Conservation (phyloP, 1,140 invertebrate genomes). For the Schlechtendalia chinensis region DNA sequence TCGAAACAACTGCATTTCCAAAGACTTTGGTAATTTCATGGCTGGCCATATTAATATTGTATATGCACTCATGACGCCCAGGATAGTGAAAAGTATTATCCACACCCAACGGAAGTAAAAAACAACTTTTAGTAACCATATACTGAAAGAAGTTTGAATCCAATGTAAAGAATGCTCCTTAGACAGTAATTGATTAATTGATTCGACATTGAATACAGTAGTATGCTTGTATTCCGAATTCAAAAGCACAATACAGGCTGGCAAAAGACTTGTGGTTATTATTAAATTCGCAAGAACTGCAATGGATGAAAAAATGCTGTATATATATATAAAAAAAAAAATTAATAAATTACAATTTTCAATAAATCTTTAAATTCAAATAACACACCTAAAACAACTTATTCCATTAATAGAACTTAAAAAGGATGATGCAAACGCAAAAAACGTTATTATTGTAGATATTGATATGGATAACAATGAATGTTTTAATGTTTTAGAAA, state of each 20-base stretch:
- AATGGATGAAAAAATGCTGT: constrained; percentile 9
- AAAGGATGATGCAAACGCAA: constrained; percentile 87
- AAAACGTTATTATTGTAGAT: constrained; percentile 87
- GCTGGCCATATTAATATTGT: constrained; percentile 63
- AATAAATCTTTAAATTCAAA: constrained; percentile 6
- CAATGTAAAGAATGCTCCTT: too few species aligned
- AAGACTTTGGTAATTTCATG: constrained; percentile 76
- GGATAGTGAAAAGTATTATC: too few species aligned
- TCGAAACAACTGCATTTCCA: constrained; percentile 85
- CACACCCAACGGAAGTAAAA: too few species aligned
- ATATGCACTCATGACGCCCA: too few species aligned
- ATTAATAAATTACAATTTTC: not conserved
- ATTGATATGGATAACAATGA: constrained; percentile 85
- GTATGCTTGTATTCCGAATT: not conserved
- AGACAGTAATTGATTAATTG: too few species aligned
- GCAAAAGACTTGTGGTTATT: not conserved
- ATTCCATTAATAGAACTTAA: constrained; percentile 92
- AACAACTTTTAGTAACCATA: too few species aligned
- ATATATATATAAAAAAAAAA: not conserved
- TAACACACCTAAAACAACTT: constrained; percentile 78
- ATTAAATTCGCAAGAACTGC: not conserved
- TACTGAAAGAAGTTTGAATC: too few species aligned
- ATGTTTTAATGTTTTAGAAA: constrained; percentile 70
- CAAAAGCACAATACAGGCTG: not conserved
- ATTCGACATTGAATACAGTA: too few species aligned